Percentiles rank a stretch among this genome's conserved stretches.
These are phyloP conservation scores for Cataglyphis altisquamis DNA, from an alignment of 2,888 invertebrate genomes.

Conservation along the genomic window DNA sequence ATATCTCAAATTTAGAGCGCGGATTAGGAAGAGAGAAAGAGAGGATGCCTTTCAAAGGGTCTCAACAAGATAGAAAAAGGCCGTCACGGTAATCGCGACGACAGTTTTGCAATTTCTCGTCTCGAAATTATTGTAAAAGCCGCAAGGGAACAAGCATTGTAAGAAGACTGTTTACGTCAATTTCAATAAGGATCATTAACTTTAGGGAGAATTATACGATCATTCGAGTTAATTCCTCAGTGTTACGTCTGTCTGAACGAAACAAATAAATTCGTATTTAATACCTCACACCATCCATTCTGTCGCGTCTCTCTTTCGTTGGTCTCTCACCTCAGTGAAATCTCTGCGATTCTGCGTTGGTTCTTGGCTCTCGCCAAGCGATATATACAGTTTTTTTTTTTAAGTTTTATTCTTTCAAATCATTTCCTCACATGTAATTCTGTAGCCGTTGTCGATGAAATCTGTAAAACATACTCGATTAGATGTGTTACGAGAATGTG, in stretches of 20 bases:
- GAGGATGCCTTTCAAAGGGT: conserved; percentile 6
- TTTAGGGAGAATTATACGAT: conserved; percentile 78
- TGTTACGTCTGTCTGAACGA: conserved; percentile 11
- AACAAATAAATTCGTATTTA: conserved; percentile 81
- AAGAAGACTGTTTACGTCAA: conserved; percentile 85
- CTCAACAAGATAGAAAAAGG: background rate
- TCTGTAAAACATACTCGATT: conserved; percentile 45
- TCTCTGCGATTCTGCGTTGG: background rate
- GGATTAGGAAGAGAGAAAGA: background rate
- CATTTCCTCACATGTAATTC: conserved; percentile 29
- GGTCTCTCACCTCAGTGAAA: background rate
- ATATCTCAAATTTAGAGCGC: conserved; percentile 41
- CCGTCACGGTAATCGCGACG: conserved; percentile 60
- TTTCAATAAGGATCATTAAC: conserved; percentile 83
- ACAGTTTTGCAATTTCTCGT: conserved; percentile 78
- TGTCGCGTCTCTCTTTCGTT: conserved; percentile 15
- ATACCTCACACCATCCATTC: conserved; percentile 69
- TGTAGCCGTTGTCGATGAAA: conserved; percentile 31
- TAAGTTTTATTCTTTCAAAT: conserved; percentile 31
- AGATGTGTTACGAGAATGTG: conserved; percentile 36
- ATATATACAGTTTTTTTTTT: background rate
- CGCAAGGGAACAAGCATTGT: conserved; percentile 84
- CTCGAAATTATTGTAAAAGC: conserved; percentile 77
- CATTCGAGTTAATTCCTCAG: conserved; percentile 76
- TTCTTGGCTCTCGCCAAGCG: background rate